A percentile compares a stretch with the other conserved stretches of the same genome.
phyloP scores from a whole-genome alignment of 2,113 vertebrate genomes.

The Lophochroa leadbeateri region DNA sequence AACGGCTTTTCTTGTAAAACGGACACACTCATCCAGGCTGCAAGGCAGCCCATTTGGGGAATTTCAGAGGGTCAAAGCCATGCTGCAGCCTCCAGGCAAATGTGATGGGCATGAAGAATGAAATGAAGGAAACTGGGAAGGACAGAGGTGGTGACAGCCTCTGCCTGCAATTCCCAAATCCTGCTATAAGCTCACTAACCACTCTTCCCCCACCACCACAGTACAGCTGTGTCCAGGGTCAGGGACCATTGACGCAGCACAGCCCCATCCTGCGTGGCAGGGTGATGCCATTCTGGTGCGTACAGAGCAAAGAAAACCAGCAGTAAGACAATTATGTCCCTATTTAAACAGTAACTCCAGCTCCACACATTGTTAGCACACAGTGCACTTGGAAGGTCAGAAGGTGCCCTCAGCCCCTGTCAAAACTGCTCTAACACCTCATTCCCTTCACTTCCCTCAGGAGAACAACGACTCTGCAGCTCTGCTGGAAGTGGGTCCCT shows the following conservation, averaged over 20 bases:
- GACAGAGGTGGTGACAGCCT: neutral
- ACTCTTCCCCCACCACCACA: neutral
- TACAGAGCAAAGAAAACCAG: neutral
- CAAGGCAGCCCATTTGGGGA: neutral
- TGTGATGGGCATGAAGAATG: neutral
- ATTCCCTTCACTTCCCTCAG: neutral
- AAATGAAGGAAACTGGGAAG: neutral
- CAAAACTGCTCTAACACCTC: neutral
- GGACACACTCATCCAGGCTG: neutral
- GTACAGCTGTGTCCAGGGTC: neutral
- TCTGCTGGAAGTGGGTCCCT: neutral
- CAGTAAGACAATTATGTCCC: neutral
- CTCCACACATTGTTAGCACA: neutral
- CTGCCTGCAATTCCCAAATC: neutral
- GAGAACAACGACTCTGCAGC: neutral
- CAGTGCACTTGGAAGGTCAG: neutral
- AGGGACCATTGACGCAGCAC: neutral
- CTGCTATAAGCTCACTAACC: neutral
- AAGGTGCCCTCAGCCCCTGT: neutral
- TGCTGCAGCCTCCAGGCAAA: neutral
- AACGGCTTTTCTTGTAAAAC: neutral
- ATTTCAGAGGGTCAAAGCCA: neutral
- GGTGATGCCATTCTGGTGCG: neutral
- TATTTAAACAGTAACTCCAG: neutral
- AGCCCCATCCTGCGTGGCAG: neutral